phyloP scores from a whole-genome alignment of 2,113 vertebrate genomes.

The Dasyornis broadbenti region DNA sequence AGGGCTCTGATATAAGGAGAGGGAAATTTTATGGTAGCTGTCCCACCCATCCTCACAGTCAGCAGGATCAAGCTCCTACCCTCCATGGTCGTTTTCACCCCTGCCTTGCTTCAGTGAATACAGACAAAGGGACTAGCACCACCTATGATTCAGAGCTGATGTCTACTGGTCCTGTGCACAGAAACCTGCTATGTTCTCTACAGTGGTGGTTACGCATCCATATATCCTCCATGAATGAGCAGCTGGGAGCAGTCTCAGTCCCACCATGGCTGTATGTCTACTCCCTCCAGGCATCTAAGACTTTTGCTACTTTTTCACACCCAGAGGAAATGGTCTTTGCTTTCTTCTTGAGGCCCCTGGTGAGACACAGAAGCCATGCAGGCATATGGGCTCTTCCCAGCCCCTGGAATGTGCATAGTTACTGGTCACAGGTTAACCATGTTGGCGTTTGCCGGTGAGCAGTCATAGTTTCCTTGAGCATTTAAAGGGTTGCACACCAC shows the following conservation, averaged over 20 bases:
- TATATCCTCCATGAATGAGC: rapidly evolving
- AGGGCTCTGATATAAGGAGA: not conserved
- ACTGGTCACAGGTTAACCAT: not conserved
- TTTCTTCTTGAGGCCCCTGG: not conserved
- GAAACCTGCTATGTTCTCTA: not conserved
- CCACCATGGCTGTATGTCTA: rapidly evolving
- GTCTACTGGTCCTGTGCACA: not conserved
- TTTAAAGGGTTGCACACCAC: not conserved
- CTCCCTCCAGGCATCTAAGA: not conserved
- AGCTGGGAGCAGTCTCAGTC: not conserved
- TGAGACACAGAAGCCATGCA: not conserved
- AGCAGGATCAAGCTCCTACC: not conserved
- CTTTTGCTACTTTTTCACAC: not conserved
- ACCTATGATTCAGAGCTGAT: not conserved
- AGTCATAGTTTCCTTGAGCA: not conserved
- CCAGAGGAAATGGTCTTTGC: not conserved
- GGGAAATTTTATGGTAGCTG: rapidly evolving
- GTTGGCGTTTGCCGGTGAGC: rapidly evolving
- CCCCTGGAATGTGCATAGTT: not conserved
- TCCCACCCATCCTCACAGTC: not conserved
- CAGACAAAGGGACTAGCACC: not conserved
- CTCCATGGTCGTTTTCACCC: not conserved
- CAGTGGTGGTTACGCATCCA: not conserved
- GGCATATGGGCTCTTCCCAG: not conserved
- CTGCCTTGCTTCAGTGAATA: not conserved